Base-by-base conservation (phyloP, 2,113 vertebrate genomes). In the Trogon melanurus region DNA sequence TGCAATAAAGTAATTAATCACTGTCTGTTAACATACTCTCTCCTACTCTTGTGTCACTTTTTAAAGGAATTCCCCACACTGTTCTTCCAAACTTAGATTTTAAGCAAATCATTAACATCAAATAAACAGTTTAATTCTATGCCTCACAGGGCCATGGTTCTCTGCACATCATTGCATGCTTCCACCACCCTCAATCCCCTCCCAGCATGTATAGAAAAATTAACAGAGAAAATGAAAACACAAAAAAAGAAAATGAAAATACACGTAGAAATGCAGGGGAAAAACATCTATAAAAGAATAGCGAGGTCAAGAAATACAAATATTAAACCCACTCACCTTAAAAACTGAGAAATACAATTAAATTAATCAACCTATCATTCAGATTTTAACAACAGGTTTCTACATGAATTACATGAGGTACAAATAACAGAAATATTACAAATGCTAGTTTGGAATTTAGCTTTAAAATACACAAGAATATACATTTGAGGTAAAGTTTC, bases 1-100 rank as follows among this genome's bases (percentile, higher is more conserved):
- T 95, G 25, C 84, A 72, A 95, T 71, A 50, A 96, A 87, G 61
- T 93, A 92, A 87, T 96, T 95, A 92, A 96, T 95, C 96, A 96
- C 61, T 74, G 85, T 79, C 83, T 93, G 88, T 61, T 95, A 86
- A 86, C 85, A 86, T 88, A 41, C 41, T 88, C 66, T 91, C 82
- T 81, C 85, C 69, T 85, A 78, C 73, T 62, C 65, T 65, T 67
- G 36, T 75, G 47, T 60, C 78, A 78, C 85, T 90, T 96, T 91
- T 94, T 50, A 57, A 94, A 95, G 88, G 88, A 96, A 96, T 96
- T 95, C 85, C 95, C 93, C 96, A 66, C 2, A 6, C 60, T 79
- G 41, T 85, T 74, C 74, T 79, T 84, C 82, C 53, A 67, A 90
- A 84, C 0, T 2, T 44, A 83, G 51, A 29, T 60, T 75, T 75